Base-by-base conservation (phyloP, 2,888 invertebrate genomes). In the Agrochola macilenta region DNA sequence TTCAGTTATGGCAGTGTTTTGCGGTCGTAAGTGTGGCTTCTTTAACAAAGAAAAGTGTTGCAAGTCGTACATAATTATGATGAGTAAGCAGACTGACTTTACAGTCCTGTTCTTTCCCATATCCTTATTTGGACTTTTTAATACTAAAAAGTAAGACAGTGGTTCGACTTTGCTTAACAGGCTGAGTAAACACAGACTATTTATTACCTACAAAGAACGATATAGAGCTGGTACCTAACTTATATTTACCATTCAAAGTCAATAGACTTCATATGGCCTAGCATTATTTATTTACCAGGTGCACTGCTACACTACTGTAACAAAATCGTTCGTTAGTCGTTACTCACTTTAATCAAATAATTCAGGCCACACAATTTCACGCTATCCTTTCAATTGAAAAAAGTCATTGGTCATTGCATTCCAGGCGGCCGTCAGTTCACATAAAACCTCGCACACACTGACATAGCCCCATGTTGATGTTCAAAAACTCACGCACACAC, bases 351-450 rank as follows among this genome's bases (percentile, higher is more conserved):
- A 81, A 81, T 83, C 35, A 75, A 81, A 69, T 84, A 81, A 84
- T 81, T 84, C 63, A 82, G 82, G 73, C 43, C 82, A 81, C 35
- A 72, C 46, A 81, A 85, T 76, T 85, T 81, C 81, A 69, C 69
- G 65, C 74, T 75, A 82, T 66, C 69, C 69, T 72, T 70, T 60
- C 74, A 86, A 86, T 84, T 86, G 78, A 82, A 82, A 80, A 86
- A 78, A 82, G 78, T 73, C 86, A 84, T 86, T 83, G 78, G 83
- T 84, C 84, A 84, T 83, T 83, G 79, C 86, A 83, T 86, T 84
- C 84, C 85, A 35, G 39, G 57, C 84, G 57, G 81, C 61, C 64
- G 61, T 39, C 63, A 61, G 30, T 63, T 64, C 70, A 77, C 83
- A 86, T 80, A 76, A 64, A 76, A 52, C 35, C 49, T 26, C 60